Percentiles rank a stretch among this genome's conserved stretches.
Evolutionary conservation across 2,888 invertebrate genomes (phyloP).

Genomic region (Apomyelois bistriatella): DNA sequence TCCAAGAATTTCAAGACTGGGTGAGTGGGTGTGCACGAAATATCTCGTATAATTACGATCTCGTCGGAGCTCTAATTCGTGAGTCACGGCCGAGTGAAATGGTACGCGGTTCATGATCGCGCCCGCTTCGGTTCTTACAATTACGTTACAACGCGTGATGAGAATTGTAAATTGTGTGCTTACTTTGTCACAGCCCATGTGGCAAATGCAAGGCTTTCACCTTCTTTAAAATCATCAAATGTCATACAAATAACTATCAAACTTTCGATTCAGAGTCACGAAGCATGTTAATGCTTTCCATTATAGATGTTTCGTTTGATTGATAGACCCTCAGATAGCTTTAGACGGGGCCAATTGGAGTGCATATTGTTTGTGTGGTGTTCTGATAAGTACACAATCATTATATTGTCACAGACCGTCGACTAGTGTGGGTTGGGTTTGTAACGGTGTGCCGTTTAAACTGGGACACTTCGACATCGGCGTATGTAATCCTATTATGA

Average conservation of each 20-base stretch:
- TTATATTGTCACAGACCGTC: slow-evolving; percentile 66
- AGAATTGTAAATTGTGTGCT: slow-evolving; percentile 54
- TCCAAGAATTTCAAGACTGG: slow-evolving; percentile 29
- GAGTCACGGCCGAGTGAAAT: slow-evolving; percentile 75
- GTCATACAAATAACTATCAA: slow-evolving; percentile 25
- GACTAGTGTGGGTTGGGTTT: slow-evolving; percentile 54
- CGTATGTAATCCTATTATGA: slow-evolving; percentile 74
- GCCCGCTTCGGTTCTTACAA: slow-evolving; percentile 60
- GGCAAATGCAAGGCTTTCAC: slow-evolving; percentile 50
- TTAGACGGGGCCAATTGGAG: slow-evolving; percentile 42
- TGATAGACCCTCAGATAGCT: slow-evolving; percentile 46
- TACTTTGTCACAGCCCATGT: slow-evolving; percentile 45
- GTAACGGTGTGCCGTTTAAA: slow-evolving; percentile 59
- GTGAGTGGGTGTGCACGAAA: slow-evolving; percentile 66
- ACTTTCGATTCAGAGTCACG: slow-evolving; percentile 39
- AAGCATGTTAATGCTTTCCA: slow-evolving; percentile 35
- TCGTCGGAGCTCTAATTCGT: slow-evolving; percentile 74
- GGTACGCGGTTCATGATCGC: slow-evolving; percentile 62
- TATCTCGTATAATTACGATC: slow-evolving; percentile 70
- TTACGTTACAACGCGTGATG: slow-evolving; percentile 67
- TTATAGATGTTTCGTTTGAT: slow-evolving; percentile 32
- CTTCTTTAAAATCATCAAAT: slow-evolving; percentile 43
- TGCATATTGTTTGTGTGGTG: slow-evolving; percentile 39
- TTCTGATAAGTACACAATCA: slow-evolving; percentile 63
- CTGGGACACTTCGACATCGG: slow-evolving; percentile 60